phyloP scores from a whole-genome alignment of 2,113 vertebrate genomes.

The Pygoscelis antarcticus region DNA sequence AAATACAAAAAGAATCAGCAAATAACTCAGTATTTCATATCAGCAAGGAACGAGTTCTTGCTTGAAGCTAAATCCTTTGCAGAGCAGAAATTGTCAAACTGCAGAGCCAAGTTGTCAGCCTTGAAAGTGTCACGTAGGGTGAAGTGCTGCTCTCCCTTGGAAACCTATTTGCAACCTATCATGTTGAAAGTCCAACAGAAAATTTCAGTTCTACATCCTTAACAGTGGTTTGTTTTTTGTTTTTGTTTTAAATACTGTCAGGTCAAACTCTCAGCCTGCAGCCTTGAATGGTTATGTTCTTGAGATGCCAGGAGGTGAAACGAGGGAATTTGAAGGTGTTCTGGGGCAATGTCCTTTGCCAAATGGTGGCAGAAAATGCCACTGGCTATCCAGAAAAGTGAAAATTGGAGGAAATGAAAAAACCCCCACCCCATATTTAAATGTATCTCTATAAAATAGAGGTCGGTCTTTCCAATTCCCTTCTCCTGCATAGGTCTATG shows the following conservation, averaged over 20 bases:
- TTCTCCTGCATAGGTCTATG: not conserved
- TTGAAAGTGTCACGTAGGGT: not conserved
- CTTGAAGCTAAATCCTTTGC: constrained; percentile 52
- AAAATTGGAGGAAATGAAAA: not conserved
- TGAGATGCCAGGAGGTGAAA: not conserved
- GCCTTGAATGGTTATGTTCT: not conserved
- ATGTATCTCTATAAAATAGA: not conserved
- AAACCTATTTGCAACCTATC: constrained; percentile 34
- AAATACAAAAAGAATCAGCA: constrained; percentile 29
- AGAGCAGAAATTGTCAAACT: not conserved
- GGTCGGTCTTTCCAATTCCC: not conserved
- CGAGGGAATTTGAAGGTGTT: not conserved
- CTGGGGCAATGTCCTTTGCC: not conserved
- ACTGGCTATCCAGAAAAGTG: not conserved
- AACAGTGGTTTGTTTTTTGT: not conserved
- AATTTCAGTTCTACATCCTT: not conserved
- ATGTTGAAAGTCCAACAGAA: not conserved
- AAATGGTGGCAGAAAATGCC: not conserved
- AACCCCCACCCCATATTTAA: not conserved
- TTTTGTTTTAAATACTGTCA: not conserved
- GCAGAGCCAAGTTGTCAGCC: constrained; percentile 19
- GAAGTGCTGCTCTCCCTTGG: constrained; percentile 13
- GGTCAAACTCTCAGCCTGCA: not conserved
- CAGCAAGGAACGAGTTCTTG: not conserved
- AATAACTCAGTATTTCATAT: constrained; percentile 21